Conservation (phyloP, 2,113 vertebrate genomes). For the Mellivora capensis region DNA sequence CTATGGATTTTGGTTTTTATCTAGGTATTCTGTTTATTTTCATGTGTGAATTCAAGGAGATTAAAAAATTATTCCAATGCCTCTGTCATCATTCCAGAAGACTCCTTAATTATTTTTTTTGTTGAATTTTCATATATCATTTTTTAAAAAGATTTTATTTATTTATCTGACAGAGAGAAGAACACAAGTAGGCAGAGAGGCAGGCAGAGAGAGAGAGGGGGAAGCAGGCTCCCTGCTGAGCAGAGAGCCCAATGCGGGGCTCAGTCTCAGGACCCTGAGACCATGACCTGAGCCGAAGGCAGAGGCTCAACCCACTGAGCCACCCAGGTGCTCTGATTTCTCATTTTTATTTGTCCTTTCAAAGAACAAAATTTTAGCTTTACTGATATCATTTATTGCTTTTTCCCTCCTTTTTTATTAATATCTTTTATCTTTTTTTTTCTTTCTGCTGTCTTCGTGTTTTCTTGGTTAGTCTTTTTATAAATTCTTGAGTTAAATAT, state of each 20-base stretch:
- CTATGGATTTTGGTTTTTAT: not conserved
- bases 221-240: too few species aligned
- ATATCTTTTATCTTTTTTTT: not conserved
- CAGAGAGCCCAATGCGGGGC: too few species aligned
- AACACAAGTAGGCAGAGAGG: too few species aligned
- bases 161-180: too few species aligned
- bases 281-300: too few species aligned
- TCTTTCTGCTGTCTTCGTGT: not conserved
- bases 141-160: not conserved
- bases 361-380: not conserved
- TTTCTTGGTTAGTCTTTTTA: constrained; percentile 6
- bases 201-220: too few species aligned
- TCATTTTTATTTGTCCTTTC: not conserved
- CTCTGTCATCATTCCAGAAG: not conserved
- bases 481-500: not conserved
- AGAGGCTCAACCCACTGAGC: too few species aligned
- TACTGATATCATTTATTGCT: not conserved
- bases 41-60: not conserved
- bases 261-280: too few species aligned
- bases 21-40: not conserved
- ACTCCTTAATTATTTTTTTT: not conserved
- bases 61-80: not conserved
- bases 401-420: not conserved
- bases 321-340: not conserved
- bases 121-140: not conserved